These are phyloP conservation scores for Hylaea fasciaria DNA, from an alignment of 2,888 invertebrate genomes.

Conservation along the genomic window DNA sequence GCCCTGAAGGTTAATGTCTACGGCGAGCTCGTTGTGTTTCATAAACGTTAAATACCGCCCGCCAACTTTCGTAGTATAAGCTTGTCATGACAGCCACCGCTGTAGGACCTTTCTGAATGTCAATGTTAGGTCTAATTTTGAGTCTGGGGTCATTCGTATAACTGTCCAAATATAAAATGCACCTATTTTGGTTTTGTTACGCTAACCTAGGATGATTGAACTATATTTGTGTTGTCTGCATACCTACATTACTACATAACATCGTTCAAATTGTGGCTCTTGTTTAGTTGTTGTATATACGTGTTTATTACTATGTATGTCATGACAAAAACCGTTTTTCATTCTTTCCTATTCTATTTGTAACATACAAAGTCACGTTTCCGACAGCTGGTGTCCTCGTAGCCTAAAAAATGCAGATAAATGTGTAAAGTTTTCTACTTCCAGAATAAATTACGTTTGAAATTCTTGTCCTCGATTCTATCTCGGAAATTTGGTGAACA, in stretches of 20 bases:
- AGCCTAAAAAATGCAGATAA: constrained; percentile 15
- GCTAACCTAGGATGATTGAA: background rate
- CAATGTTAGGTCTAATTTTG: constrained; percentile 6
- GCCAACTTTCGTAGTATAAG: constrained; percentile 5
- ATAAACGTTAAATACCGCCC: constrained; percentile 5
- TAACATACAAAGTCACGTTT: constrained; percentile 7
- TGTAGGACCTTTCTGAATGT: constrained; percentile 3
- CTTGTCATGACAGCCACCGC: constrained; percentile 11
- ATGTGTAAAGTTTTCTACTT: constrained; percentile 17
- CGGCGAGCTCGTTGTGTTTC: constrained; percentile 20
- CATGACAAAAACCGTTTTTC: too few relatives aligned
- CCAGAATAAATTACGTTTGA: constrained; percentile 25
- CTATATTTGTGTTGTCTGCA: too few relatives aligned
- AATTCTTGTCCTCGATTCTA: constrained; percentile 23
- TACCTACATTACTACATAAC: too few relatives aligned
- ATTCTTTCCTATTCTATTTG: constrained; percentile 6
- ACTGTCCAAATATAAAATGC: background rate
- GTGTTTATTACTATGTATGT: too few relatives aligned
- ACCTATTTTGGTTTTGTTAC: background rate
- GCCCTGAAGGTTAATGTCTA: constrained; percentile 35
- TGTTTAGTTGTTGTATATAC: too few relatives aligned
- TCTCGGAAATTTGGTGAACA: background rate
- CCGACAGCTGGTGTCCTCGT: constrained; percentile 21
- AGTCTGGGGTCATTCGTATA: background rate
- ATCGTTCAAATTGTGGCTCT: too few relatives aligned